phyloP scores from a whole-genome alignment of 1,140 invertebrate genomes.

The Orchesella cincta region DNA sequence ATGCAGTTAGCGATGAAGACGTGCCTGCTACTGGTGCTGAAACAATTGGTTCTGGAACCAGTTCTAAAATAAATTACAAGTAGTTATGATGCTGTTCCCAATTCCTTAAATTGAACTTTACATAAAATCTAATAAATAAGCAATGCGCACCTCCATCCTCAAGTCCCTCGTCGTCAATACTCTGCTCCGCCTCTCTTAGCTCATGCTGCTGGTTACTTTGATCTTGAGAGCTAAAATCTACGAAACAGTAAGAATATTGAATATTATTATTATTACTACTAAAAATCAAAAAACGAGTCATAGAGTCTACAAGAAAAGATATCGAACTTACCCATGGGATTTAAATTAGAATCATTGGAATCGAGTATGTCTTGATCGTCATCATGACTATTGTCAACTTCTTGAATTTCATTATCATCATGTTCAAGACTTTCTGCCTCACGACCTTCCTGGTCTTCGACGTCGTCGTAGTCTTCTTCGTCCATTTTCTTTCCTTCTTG shows the following conservation, averaged over 20 bases:
- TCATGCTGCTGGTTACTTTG: constrained; percentile 3
- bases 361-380: constrained; percentile 9
- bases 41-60: neutral
- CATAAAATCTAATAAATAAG: neutral
- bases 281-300: no score
- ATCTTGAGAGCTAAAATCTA: constrained; percentile 11
- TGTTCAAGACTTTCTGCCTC: constrained; percentile 49
- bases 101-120: neutral
- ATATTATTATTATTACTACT: no score
- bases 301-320: no score
- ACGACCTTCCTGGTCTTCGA: constrained; percentile 56
- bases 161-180: constrained; percentile 5
- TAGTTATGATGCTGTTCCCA: neutral
- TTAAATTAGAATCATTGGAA: constrained; percentile 19
- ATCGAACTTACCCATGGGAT: neutral
- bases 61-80: neutral
- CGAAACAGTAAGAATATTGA: no score
- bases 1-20: neutral
- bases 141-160: neutral
- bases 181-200: constrained; percentile 14
- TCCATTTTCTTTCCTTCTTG: constrained; percentile 58
- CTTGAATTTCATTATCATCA: constrained; percentile 30
- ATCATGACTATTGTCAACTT: neutral
- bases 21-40: neutral
- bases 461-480: constrained; percentile 52